A percentile compares a stretch with the other conserved stretches of the same genome.
These are phyloP conservation scores for Microcebus tavaratra DNA, from an alignment of 2,113 vertebrate genomes.

Conservation along the genomic window DNA sequence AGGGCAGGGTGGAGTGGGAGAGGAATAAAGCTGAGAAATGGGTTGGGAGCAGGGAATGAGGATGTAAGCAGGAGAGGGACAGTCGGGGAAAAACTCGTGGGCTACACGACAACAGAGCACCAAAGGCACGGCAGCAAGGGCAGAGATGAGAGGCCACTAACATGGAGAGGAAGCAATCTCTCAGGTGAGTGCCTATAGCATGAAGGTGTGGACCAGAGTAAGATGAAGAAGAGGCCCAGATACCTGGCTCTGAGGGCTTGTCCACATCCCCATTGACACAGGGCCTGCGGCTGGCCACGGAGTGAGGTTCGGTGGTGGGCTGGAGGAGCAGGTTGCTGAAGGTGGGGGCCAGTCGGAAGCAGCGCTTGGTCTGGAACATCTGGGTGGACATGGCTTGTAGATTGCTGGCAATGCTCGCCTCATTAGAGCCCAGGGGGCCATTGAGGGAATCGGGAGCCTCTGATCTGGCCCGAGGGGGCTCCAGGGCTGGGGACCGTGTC, in stretches of 20 bases:
- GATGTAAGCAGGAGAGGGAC: neutral
- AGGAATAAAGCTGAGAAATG: neutral
- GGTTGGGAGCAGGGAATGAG: neutral
- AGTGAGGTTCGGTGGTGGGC: conserved; percentile 77
- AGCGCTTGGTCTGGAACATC: conserved; percentile 96
- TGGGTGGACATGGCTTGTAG: conserved; percentile 98
- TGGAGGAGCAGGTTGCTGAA: conserved; percentile 95
- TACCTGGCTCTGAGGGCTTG: conserved; percentile 89
- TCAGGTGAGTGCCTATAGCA: fast-evolving
- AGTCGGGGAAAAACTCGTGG: neutral
- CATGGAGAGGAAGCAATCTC: neutral
- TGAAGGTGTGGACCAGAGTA: neutral
- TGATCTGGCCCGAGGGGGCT: conserved; percentile 56
- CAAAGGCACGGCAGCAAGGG: neutral
- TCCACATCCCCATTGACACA: conserved; percentile 86
- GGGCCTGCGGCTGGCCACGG: conserved; percentile 63
- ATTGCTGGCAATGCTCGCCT: conserved; percentile 96
- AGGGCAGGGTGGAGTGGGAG: neutral
- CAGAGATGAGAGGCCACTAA: fast-evolving
- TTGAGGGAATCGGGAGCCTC: conserved; percentile 82
- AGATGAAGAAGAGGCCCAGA: neutral
- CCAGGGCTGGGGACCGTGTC: conserved; percentile 60
- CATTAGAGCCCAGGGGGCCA: conserved; percentile 79
- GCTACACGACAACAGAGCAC: neutral
- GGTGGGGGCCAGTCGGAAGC: conserved; percentile 96